Conservation (phyloP, 2,113 vertebrate species). For the Alligator mississippiensis region DNA sequence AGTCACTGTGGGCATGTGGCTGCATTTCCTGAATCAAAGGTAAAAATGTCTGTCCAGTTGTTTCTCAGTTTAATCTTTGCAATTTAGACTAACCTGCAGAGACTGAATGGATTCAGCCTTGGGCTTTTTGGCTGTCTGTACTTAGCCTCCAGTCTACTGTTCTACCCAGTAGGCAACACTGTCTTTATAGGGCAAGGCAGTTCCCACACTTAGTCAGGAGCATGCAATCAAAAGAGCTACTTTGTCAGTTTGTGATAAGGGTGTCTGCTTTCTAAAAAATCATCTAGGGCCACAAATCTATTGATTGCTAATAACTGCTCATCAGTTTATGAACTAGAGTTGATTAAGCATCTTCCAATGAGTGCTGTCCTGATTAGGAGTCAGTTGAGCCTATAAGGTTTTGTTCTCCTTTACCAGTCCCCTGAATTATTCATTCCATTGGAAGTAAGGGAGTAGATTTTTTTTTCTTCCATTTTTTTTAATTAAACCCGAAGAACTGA, state of each 20-base stretch:
- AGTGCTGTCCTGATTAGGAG: neutral
- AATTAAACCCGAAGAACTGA: slow-evolving; percentile 17
- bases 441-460: neutral
- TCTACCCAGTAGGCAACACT: neutral
- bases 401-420: neutral
- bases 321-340: neutral
- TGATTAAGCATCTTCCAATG: neutral
- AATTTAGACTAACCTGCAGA: too few relatives aligned
- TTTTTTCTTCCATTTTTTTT: slow-evolving; percentile 6
- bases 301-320: neutral
- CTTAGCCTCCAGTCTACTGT: neutral
- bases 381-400: neutral
- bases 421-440: neutral
- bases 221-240: neutral
- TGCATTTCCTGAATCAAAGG: too few relatives aligned
- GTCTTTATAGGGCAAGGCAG: neutral
- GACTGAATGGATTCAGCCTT: too few relatives aligned
- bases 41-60: too few relatives aligned
- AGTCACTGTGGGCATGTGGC: too few relatives aligned
- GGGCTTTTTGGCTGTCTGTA: too few relatives aligned
- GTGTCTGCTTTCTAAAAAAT: fast-evolving
- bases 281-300: neutral
- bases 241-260: neutral
- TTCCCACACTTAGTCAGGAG: neutral
- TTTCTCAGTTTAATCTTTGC: too few relatives aligned